Evolutionary conservation across 2,113 vertebrate genomes (phyloP).

Genomic region (Corythornis vintsioides): DNA sequence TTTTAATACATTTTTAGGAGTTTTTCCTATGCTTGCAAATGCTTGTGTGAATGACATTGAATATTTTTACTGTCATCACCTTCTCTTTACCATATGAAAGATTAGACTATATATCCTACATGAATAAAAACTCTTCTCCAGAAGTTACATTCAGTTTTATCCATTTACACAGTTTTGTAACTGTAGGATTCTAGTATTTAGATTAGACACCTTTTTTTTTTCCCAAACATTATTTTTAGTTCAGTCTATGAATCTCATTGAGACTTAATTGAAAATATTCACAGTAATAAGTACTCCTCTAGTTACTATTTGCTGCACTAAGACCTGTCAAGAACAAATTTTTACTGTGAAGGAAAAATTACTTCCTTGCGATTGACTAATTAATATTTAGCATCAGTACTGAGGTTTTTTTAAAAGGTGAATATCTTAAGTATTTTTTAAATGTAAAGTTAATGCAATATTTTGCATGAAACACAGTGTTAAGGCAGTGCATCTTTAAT

Average conservation of each 20-base stretch:
- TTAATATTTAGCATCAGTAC: not conserved
- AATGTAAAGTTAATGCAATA: not conserved
- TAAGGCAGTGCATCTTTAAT: not conserved
- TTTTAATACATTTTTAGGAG: not conserved
- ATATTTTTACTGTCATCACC: not conserved
- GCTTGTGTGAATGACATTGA: not conserved
- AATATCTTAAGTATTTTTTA: not conserved
- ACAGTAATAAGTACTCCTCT: slow-evolving; percentile 12
- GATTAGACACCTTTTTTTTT: not conserved
- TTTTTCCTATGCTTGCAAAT: not conserved
- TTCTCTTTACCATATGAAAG: not conserved
- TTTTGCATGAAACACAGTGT: not conserved
- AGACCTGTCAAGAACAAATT: slow-evolving; percentile 1
- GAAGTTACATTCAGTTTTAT: not conserved
- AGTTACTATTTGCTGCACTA: not conserved
- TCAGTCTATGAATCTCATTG: not conserved
- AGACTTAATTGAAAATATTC: slow-evolving; percentile 48
- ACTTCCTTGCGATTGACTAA: not conserved
- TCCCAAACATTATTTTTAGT: slow-evolving; percentile 19
- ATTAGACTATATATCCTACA: not conserved
- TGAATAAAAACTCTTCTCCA: not conserved
- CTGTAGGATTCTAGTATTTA: not conserved
- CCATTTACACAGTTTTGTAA: not conserved
- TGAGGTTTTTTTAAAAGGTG: not conserved
- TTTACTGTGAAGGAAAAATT: slow-evolving; percentile 1